A percentile compares a stretch with the other conserved stretches of the same genome.
Evolutionary conservation across 2,888 invertebrate species (phyloP).

Genomic region (Actias luna): DNA sequence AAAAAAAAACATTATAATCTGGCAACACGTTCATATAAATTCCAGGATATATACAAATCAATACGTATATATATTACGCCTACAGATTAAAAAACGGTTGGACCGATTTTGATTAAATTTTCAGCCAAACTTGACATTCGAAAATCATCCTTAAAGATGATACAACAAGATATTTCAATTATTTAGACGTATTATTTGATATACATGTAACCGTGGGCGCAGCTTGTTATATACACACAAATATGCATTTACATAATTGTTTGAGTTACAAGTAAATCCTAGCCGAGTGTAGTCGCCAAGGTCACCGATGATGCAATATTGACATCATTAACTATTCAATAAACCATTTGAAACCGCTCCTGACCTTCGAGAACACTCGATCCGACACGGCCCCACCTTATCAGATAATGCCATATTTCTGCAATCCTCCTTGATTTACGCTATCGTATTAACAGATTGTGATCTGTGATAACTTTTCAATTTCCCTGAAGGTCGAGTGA

Average conservation of each 20-base stretch:
- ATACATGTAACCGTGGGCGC: too few species aligned
- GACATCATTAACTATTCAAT: constrained; percentile 54
- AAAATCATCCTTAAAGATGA: too few species aligned
- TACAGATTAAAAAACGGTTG: too few species aligned
- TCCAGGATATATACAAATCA: too few species aligned
- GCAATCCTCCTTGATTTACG: neutral
- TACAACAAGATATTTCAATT: too few species aligned
- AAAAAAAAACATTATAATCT: too few species aligned
- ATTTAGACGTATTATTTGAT: too few species aligned
- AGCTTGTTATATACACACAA: neutral
- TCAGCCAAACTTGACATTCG: too few species aligned
- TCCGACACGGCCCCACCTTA: neutral
- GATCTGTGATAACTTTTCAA: neutral
- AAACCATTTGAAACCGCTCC: constrained; percentile 15
- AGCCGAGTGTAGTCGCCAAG: constrained; percentile 31
- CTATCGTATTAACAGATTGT: constrained; percentile 2
- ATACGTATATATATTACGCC: too few species aligned
- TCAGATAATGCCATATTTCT: neutral
- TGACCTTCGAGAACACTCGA: constrained; percentile 44
- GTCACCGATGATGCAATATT: constrained; percentile 59
- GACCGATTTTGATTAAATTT: too few species aligned
- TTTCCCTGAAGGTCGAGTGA: constrained; percentile 12
- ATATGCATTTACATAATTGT: neutral
- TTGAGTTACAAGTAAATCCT: constrained; percentile 2
- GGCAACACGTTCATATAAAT: too few species aligned